phyloP scores from a whole-genome alignment of 2,113 vertebrate species.

The Phoxinus phoxinus region DNA sequence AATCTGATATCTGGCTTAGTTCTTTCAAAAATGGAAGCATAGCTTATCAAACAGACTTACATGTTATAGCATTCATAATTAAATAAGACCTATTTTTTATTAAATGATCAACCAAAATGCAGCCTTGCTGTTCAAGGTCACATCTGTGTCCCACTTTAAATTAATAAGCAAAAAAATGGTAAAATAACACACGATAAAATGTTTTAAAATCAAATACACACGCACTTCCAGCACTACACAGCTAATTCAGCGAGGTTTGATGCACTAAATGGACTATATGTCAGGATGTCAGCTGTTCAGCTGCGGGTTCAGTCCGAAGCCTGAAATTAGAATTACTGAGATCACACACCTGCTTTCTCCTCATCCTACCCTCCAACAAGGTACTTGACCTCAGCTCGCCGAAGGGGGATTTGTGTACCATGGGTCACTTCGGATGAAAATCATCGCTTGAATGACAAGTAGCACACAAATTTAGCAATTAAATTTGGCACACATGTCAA shows the following conservation, averaged over 20 bases:
- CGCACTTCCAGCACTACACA: neutral
- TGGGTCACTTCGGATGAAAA: neutral
- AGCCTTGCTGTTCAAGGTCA: neutral
- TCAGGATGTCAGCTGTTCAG: neutral
- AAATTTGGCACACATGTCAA: neutral
- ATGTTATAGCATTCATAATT: constrained; percentile 1
- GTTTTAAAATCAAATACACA: neutral
- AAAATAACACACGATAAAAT: neutral
- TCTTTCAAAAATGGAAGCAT: constrained; percentile 56
- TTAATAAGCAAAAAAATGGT: neutral
- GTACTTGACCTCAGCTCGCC: neutral
- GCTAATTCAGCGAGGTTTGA: neutral
- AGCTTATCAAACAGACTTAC: constrained; percentile 60
- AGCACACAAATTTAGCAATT: neutral
- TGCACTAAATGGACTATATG: neutral
- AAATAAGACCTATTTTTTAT: neutral
- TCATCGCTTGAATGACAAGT: neutral
- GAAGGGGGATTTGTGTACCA: neutral
- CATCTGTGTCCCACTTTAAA: neutral
- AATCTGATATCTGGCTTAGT: constrained; percentile 52
- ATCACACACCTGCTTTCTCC: constrained; percentile 13
- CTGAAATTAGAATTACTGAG: constrained; percentile 25
- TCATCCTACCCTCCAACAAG: neutral
- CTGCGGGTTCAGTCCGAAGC: neutral
- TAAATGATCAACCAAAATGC: neutral